Evolutionary conservation across 1,140 invertebrate species (phyloP).

Genomic region (Pygmarrhopalites habei): DNA sequence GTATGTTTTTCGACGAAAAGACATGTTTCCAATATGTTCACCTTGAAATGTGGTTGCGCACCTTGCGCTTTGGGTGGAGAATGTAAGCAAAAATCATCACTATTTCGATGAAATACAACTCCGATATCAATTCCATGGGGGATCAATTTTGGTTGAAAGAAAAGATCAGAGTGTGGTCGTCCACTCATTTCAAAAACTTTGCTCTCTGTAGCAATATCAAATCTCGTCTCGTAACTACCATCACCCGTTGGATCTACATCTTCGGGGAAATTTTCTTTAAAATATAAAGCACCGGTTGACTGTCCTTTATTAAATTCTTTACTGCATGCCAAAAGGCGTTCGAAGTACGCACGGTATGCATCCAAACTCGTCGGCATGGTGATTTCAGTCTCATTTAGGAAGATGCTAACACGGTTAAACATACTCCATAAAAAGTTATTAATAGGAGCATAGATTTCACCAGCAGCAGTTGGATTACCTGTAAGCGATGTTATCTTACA

Average conservation of each 20-base stretch:
- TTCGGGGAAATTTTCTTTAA: conserved; percentile 13
- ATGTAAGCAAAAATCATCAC: conserved; percentile 13
- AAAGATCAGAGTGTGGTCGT: conserved; percentile 24
- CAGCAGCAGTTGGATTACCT: conserved; percentile 23
- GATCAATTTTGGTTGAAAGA: conserved; percentile 23
- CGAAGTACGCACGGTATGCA: conserved; percentile 46
- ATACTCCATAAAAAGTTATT: conserved; percentile 46
- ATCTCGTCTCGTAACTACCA: conserved; percentile 38
- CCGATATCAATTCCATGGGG: conserved; percentile 30
- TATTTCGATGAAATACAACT: neutral
- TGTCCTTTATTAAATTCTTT: conserved; percentile 43
- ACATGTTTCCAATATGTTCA: conserved; percentile 21
- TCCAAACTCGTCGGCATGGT: conserved; percentile 45
- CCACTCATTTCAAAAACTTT: conserved; percentile 39
- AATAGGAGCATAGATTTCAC: conserved; percentile 33
- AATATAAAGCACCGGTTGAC: conserved; percentile 41
- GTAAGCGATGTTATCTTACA: conserved; percentile 39
- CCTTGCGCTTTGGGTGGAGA: neutral
- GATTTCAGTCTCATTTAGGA: conserved; percentile 47
- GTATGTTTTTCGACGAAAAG: conserved; percentile 16
- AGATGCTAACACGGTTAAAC: conserved; percentile 45
- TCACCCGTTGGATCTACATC: conserved; percentile 37
- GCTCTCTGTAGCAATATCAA: conserved; percentile 32
- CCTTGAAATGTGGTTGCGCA: neutral
- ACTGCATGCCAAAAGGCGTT: conserved; percentile 44